Evolutionary conservation across 64 coral and sea anemone species (phyloP), one percentile per base, ranked within the genome.

Genomic region (Catalaphyllia jardinei): DNA sequence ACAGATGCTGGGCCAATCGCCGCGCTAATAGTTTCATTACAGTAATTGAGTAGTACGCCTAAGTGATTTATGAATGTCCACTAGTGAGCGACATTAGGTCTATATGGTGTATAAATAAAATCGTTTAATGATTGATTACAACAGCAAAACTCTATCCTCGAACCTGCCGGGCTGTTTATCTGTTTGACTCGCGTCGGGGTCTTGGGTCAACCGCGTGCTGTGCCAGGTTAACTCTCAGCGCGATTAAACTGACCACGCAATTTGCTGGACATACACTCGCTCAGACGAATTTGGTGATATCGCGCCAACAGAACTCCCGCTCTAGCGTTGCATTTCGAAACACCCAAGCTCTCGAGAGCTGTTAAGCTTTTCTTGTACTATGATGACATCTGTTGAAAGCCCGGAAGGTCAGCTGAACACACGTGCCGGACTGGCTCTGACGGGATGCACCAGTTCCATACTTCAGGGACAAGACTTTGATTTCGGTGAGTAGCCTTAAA

Each of bases 31-130:
- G 42, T 75, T 78, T 74, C 73, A 87, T 92, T 92, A 92, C 90
- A 42, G 81, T 86, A 73, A 86, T 79, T 79, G 83, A 92, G 73
- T 62, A 79, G 90, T 79, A 87, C 83, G 63, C 82, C 76, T 87
- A 55, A 76, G 83, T 92, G 90, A 92, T 92, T 92, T 92, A 92
- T 92, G 73, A 87, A 76, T 92, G 82, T 75, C 82, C 90, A 87
- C 25, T 72, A 52, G 59, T 50, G 72, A 87, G 84, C 60, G 90
- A 71, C 90, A 77, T 65, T 22, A 75, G 67, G 90, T 92, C 90
- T 92, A 42, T 84, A 87, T 91, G 90, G 84, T 71, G 84, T 81
- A 87, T 79, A 77, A 86, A 92, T 92, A 87, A 92, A 84, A 92
- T 71, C 73, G 74, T 64, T 33, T 38, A 79, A 76, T 92, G 90